Base-by-base conservation (phyloP, 1,140 invertebrate genomes). In the Hylaeus volcanicus region DNA sequence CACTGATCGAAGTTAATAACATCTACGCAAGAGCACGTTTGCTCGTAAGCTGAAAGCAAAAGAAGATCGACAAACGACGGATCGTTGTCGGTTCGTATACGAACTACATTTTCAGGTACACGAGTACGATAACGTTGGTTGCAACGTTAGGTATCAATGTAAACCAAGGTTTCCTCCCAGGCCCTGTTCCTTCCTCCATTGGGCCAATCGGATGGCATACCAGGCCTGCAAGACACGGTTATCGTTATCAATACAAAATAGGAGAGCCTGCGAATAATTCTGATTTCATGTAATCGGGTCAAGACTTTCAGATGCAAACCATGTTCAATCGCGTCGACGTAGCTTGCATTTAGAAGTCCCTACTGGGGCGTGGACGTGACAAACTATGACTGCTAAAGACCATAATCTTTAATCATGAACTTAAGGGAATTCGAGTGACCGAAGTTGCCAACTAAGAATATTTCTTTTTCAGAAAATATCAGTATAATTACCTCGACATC, bases 111-210 rank as follows among this genome's bases (percentile, higher is more conserved):
- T 71, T 86, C 85, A 86, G 85, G 85, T 86, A 86, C 85, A 83
- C 66, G 76, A 74, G 66, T 72, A 75, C 60, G 61, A 65, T 15
- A 37, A 83, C 60, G 72, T 78, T 60, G 39, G 41, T n/a, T 12
- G 48, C 56, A 65, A 37, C 45, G 58, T 48, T n/a, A 9, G 51
- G 56, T 4, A 51, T 83, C 73, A 86, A 41, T 86, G 75, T 12
- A 91, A 78, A 72, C 90, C 89, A 69, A 93, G 88, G 78, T 88
- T 91, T 78, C 93, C 90, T 5, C 92, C 94, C 43, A 94, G 88
- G 26, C 94, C 94, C 83, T 94, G 94, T 72, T 94, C 93, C 84
- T 93, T 92, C 87, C 94, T 92, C 92, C 93, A 93, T 6, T 92
- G 89, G n/a, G 94, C 92, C 76, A 94, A 78, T 83, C 93, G 89